Evolutionary conservation across 2,113 vertebrate genomes (phyloP).

Genomic region (Mystacornis crossleyi): DNA sequence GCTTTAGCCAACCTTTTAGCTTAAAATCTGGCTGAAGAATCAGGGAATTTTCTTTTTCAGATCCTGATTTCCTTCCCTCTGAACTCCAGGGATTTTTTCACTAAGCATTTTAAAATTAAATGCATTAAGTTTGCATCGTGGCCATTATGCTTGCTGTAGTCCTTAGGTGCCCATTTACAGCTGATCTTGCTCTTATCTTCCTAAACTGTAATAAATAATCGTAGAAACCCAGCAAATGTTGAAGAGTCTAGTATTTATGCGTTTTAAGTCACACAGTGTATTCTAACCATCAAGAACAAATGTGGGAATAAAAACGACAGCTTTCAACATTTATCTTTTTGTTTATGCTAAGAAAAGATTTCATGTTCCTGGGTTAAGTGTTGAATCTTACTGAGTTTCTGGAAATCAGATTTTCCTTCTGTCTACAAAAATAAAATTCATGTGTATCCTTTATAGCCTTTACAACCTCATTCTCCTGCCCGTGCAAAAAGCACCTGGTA

Average conservation of each 20-base stretch:
- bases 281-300: background rate
- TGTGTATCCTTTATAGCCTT: background rate
- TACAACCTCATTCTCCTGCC: background rate
- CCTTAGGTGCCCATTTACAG: background rate
- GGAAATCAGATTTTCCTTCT: background rate
- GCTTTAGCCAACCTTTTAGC: background rate
- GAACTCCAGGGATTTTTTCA: background rate
- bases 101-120: background rate
- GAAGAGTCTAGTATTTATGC: background rate
- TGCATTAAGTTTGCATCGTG: background rate
- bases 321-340: background rate
- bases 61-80: background rate
- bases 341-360: background rate
- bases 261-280: background rate
- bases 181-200: background rate
- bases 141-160: background rate
- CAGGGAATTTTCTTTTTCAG: background rate
- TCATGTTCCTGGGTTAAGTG: background rate
- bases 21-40: background rate
- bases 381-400: background rate
- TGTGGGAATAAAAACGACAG: background rate
- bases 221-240: background rate
- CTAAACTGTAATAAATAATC: constrained; percentile 3
- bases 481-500: background rate
- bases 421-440: background rate